phyloP scores from a whole-genome alignment of 2,113 vertebrate species.

The Pycnonotus jocosus region DNA sequence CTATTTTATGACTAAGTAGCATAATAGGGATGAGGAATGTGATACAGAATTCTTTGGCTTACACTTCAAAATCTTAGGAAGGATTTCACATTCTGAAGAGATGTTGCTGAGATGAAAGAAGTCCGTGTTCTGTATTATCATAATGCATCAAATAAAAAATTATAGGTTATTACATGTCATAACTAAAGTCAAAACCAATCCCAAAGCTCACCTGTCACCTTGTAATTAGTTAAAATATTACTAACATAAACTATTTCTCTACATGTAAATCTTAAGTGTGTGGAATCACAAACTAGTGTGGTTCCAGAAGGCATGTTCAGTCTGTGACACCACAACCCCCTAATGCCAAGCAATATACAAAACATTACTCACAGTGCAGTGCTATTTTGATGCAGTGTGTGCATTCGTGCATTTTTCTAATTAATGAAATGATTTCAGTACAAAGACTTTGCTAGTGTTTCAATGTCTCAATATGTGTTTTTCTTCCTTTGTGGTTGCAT shows the following conservation, averaged over 20 bases:
- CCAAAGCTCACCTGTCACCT: background rate
- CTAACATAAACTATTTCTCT: background rate
- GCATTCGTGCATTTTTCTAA: background rate
- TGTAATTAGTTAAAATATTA: background rate
- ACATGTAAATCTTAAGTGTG: background rate
- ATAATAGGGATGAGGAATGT: background rate
- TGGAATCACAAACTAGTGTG: background rate
- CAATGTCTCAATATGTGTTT: background rate
- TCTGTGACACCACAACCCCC: background rate
- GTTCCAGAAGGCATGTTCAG: background rate
- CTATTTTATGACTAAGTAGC: background rate
- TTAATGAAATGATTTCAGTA: background rate
- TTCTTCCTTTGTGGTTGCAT: background rate
- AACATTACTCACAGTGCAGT: background rate
- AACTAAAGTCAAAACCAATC: background rate
- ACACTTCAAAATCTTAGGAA: background rate
- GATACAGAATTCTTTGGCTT: background rate
- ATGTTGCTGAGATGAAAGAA: background rate
- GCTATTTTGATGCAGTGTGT: background rate
- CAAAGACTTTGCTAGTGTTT: background rate
- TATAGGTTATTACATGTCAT: background rate
- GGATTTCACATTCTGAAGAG: background rate
- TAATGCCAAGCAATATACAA: background rate
- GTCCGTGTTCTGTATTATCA: fast-evolving
- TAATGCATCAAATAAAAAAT: background rate